A percentile compares a stretch with the other conserved stretches of the same genome.
phyloP scores from a whole-genome alignment of 30 jellyfish, hydroid and myxozoan species.

The Cassiopea andromeda region DNA sequence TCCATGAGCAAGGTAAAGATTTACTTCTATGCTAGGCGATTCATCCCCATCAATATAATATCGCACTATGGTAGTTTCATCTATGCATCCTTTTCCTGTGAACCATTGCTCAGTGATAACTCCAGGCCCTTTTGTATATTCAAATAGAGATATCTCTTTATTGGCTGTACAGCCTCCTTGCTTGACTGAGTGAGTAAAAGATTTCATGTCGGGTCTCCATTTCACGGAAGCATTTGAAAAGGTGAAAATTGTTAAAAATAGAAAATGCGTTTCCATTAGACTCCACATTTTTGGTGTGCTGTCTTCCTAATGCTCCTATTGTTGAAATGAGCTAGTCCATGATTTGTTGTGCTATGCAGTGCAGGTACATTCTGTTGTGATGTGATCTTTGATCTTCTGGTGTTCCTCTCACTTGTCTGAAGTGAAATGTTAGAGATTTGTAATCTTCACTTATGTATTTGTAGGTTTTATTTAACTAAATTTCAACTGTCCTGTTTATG shows the following conservation, averaged over 20 bases:
- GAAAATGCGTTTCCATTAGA: too few species aligned
- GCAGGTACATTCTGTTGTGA: too few species aligned
- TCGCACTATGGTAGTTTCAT: constrained; percentile 66
- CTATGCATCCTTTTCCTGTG: constrained; percentile 79
- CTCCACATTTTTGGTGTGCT: too few species aligned
- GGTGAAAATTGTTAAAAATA: neutral
- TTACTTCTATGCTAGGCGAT: constrained; percentile 68
- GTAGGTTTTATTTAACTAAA: too few species aligned
- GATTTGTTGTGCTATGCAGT: too few species aligned
- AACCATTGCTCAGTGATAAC: constrained; percentile 95
- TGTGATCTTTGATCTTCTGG: too few species aligned
- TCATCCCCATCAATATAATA: constrained; percentile 81
- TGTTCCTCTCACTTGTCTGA: too few species aligned
- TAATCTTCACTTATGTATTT: too few species aligned
- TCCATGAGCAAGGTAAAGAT: constrained; percentile 81
- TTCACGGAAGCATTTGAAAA: constrained; percentile 47
- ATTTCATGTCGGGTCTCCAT: constrained; percentile 71
- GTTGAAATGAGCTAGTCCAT: too few species aligned
- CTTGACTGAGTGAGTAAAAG: constrained; percentile 78
- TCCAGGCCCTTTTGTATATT: constrained; percentile 79
- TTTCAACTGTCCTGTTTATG: too few species aligned
- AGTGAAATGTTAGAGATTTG: too few species aligned
- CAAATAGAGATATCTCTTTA: constrained; percentile 58
- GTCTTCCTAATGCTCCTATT: too few species aligned
- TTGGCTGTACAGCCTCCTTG: constrained; percentile 69